These are phyloP conservation scores for Echeneis naucrates DNA, from an alignment of 2,797 vertebrate species.

Conservation along the genomic window DNA sequence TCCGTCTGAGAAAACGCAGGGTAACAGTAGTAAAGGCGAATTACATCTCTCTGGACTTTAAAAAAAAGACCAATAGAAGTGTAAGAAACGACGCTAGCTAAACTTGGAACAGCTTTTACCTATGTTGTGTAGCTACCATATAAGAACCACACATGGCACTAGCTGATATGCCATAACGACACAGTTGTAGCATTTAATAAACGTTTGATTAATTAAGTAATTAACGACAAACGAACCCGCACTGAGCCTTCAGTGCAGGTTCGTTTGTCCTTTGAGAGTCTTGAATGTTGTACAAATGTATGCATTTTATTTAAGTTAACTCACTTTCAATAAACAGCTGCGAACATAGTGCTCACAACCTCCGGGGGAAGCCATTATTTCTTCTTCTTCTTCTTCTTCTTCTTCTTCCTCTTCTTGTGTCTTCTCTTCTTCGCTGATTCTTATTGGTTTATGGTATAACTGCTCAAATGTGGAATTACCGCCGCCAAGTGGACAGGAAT, in stretches of 20 bases:
- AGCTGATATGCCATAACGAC: neutral
- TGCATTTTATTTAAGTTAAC: constrained; percentile 21
- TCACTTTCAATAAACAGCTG: constrained; percentile 85
- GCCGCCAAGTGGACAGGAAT: too few species aligned
- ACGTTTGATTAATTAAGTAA: too few species aligned
- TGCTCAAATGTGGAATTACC: too few species aligned
- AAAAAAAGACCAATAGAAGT: neutral
- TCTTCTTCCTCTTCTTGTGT: neutral
- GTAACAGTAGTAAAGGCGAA: neutral
- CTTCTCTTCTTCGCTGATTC: constrained; percentile 26
- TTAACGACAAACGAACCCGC: too few species aligned
- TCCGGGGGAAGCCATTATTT: constrained; percentile 80
- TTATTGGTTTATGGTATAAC: too few species aligned
- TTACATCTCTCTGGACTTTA: neutral
- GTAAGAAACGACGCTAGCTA: too few species aligned
- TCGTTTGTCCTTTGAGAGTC: neutral
- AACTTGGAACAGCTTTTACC: neutral
- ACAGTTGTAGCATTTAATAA: too few species aligned
- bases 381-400: too few species aligned
- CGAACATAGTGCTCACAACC: constrained; percentile 85
- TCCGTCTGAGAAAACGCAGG: neutral
- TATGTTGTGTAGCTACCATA: neutral
- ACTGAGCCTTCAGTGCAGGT: neutral
- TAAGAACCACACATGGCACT: too few species aligned
- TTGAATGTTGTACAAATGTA: fast-evolving